Evolutionary conservation across 2,113 vertebrate species (phyloP).

Genomic region (Delphinapterus leucas): DNA sequence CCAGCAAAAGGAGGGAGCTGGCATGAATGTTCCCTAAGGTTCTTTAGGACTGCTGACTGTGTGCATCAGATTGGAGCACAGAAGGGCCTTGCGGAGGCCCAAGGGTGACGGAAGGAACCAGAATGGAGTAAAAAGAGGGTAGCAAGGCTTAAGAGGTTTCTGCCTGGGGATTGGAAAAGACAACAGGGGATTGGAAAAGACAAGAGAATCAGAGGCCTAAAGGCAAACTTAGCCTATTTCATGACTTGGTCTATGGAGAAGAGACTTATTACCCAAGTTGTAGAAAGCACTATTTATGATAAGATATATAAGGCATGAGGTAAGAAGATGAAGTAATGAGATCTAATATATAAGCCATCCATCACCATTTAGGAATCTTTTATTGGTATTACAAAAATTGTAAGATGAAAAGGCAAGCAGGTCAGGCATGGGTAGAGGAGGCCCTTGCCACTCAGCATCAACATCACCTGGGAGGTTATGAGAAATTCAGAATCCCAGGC

Average conservation of each 20-base stretch:
- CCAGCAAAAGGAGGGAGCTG: background rate
- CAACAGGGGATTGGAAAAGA: background rate
- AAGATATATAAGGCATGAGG: background rate
- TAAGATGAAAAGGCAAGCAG: background rate
- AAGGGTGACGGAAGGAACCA: background rate
- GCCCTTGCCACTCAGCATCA: background rate
- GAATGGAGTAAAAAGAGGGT: background rate
- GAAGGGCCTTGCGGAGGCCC: background rate
- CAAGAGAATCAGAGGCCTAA: background rate
- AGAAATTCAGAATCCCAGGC: background rate
- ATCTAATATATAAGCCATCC: background rate
- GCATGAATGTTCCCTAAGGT: background rate
- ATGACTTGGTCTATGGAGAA: background rate
- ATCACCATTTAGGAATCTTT: background rate
- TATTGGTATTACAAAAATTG: background rate
- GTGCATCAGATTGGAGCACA: background rate
- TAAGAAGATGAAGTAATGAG: background rate
- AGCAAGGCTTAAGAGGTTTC: background rate
- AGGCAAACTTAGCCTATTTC: background rate
- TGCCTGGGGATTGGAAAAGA: background rate
- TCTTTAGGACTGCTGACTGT: background rate
- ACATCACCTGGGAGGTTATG: background rate
- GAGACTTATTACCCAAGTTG: background rate
- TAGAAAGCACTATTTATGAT: background rate
- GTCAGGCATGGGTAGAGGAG: background rate